Percentiles rank a stretch among this genome's conserved stretches.
Conservation (phyloP, 37 sponge, comb jelly and placozoan genomes). For the Beroe forskalii region DNA sequence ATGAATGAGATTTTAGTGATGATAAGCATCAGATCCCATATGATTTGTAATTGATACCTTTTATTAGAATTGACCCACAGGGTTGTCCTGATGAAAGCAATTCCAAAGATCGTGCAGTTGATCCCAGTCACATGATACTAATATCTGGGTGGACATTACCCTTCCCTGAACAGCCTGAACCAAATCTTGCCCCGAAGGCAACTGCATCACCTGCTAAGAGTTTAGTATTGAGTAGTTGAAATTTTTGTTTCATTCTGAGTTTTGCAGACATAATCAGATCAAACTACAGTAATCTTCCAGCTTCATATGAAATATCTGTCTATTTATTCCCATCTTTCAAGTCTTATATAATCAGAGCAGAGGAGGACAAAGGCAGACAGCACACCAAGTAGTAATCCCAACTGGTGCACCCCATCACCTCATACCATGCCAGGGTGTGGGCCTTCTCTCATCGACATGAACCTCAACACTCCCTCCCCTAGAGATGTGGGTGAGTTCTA, state of each 20-base stretch:
- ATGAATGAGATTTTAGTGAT: too few relatives aligned
- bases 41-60: not conserved
- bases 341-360: not conserved
- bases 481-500: not conserved
- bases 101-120: not conserved
- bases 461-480: constrained; percentile 50
- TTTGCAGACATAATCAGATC: not conserved
- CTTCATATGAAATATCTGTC: too few relatives aligned
- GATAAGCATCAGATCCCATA: too few relatives aligned
- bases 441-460: constrained; percentile 21
- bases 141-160: constrained; percentile 56
- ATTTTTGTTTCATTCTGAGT: not conserved
- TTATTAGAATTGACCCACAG: not conserved
- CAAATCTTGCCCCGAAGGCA: not conserved
- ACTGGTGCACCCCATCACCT: constrained; percentile 15
- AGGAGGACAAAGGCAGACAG: not conserved
- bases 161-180: not conserved
- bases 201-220: constrained; percentile 49
- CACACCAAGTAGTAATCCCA: not conserved
- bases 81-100: constrained; percentile 31
- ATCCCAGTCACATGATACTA: constrained; percentile 12
- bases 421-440: not conserved
- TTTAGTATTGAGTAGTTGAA: not conserved
- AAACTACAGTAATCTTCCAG: too few relatives aligned
- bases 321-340: too few relatives aligned